Evolutionary conservation across 2,113 vertebrate species (phyloP).

Genomic region (Mobula birostris): DNA sequence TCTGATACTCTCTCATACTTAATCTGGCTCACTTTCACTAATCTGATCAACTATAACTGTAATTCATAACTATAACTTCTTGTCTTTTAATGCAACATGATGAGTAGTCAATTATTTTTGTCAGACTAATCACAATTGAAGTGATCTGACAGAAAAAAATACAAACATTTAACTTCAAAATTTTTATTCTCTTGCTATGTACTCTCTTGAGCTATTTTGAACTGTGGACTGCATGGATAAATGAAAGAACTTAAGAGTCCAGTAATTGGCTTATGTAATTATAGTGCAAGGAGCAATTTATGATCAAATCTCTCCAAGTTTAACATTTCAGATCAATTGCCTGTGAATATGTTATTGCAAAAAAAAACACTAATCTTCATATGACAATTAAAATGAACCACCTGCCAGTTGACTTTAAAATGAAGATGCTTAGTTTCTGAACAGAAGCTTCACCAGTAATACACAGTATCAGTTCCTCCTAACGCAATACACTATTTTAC

Average conservation of each 20-base stretch:
- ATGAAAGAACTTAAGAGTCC: not conserved
- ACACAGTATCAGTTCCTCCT: not conserved
- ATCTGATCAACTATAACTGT: not conserved
- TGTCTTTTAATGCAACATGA: not conserved
- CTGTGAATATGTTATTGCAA: not conserved
- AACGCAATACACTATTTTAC: not conserved
- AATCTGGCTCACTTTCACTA: not conserved
- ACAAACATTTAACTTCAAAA: not conserved
- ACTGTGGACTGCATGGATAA: not conserved
- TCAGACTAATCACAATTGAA: not conserved
- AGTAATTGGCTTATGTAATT: not conserved
- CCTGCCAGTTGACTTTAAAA: constrained; percentile 16
- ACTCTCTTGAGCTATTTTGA: not conserved
- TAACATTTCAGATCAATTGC: constrained; percentile 17
- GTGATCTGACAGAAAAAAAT: not conserved
- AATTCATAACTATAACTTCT: not conserved
- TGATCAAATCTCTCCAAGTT: not conserved
- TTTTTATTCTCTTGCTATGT: not conserved
- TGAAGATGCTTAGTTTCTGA: not conserved
- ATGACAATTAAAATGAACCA: not conserved
- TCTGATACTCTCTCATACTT: not conserved
- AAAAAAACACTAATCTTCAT: not conserved
- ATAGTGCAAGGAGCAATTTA: not conserved
- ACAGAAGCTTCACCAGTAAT: not conserved
- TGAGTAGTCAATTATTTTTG: not conserved